Percentiles rank a stretch among this genome's conserved stretches.
These are phyloP conservation scores for Dromiciops gliroides DNA, from an alignment of 2,113 vertebrate species.

Conservation along the genomic window DNA sequence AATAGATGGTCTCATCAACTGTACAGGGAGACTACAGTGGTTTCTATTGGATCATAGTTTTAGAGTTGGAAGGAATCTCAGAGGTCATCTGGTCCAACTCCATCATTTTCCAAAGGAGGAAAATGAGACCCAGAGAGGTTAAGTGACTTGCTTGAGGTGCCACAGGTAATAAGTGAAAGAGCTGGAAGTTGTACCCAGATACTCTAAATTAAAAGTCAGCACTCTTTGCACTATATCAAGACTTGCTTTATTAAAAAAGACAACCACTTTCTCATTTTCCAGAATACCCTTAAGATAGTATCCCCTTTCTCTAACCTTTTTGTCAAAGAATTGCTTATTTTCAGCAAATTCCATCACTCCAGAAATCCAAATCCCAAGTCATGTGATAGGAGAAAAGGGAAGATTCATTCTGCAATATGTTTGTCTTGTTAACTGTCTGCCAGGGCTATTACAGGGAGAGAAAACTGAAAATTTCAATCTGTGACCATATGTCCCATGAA, in stretches of 20 bases:
- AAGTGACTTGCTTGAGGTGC: neutral
- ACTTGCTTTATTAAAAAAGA: neutral
- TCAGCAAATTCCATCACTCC: conserved; percentile 48
- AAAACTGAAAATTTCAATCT: conserved; percentile 74
- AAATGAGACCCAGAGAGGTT: neutral
- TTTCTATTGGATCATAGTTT: neutral
- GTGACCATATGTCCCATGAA: conserved; percentile 69
- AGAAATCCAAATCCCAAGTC: conserved; percentile 57
- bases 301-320: conserved; percentile 7
- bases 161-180: neutral
- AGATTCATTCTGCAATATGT: conserved; percentile 67
- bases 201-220: neutral
- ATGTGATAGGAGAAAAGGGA: conserved; percentile 48
- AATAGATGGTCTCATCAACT: neutral
- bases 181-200: neutral
- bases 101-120: neutral
- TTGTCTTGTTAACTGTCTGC: conserved; percentile 74
- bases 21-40: neutral
- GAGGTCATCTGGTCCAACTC: neutral
- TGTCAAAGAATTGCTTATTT: conserved; percentile 59
- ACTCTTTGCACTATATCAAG: neutral
- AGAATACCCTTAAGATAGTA: neutral
- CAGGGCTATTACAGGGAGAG: conserved; percentile 61
- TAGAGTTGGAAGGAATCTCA: neutral
- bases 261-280: neutral